phyloP scores from a whole-genome alignment of 64 coral and sea anemone genomes.

The Montipora sp. region DNA sequence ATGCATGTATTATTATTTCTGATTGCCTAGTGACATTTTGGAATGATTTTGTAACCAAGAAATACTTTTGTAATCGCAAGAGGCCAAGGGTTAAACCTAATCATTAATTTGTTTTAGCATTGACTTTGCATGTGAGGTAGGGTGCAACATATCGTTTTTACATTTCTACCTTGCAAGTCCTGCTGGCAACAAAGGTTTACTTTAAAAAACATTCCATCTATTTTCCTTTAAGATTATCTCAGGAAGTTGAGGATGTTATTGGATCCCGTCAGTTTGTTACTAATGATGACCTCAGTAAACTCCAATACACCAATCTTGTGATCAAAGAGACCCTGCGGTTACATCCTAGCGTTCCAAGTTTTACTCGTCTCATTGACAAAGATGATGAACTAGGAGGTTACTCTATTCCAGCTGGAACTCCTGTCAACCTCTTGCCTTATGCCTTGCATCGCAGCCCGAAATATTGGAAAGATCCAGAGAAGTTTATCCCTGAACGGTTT shows the following conservation, averaged over 20 bases:
- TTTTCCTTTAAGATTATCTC: conserved; percentile 13
- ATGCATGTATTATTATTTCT: no score
- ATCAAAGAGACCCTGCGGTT: conserved; percentile 65
- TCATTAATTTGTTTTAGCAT: no score
- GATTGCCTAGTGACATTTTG: no score
- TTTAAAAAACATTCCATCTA: not conserved
- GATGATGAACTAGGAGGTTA: conserved; percentile 32
- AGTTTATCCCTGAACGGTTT: conserved; percentile 42
- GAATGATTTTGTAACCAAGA: no score
- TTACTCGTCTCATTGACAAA: conserved; percentile 11
- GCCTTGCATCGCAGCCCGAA: conserved; percentile 15
- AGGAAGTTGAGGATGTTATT: conserved; percentile 30
- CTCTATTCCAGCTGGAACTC: conserved; percentile 23
- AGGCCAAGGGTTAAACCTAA: no score
- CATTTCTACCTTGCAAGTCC: not conserved
- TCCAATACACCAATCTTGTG: conserved; percentile 35
- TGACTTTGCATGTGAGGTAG: no score
- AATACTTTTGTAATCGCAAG: no score
- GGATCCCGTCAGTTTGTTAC: conserved; percentile 18
- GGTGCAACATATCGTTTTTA: no score
- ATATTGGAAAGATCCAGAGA: conserved; percentile 44
- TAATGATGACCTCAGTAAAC: conserved; percentile 35
- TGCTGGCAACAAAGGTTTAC: no score
- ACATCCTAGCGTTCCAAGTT: conserved; percentile 37
- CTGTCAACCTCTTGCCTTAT: not conserved